phyloP scores from a whole-genome alignment of 2,113 vertebrate species.

The Myotis brandtii region DNA sequence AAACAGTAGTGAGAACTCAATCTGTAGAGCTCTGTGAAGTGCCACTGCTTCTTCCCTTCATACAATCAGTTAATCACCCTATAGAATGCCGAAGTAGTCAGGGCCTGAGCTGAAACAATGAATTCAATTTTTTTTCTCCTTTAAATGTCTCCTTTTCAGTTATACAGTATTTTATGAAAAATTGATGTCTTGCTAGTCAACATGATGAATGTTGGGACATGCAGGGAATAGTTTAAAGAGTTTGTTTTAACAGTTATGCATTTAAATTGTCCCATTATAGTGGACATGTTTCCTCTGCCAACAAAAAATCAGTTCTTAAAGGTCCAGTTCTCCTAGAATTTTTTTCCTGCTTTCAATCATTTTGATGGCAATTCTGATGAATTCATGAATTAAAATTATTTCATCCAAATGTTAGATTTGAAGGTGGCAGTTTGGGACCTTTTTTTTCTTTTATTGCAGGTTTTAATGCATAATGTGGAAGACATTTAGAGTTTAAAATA shows the following conservation, averaged over 20 bases:
- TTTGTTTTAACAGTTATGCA: conserved; percentile 86
- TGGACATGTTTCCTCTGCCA: conserved; percentile 78
- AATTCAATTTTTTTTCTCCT: conserved; percentile 61
- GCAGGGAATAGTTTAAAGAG: conserved; percentile 78
- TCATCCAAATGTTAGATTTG: conserved; percentile 71
- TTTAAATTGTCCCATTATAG: conserved; percentile 88
- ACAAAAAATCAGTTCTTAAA: conserved; percentile 74
- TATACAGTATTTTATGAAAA: conserved; percentile 83
- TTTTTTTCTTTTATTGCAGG: conserved; percentile 32
- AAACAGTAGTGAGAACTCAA: conserved; percentile 20
- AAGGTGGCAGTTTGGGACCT: conserved; percentile 35
- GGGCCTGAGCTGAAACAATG: conserved; percentile 41
- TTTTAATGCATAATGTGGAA: conserved; percentile 49
- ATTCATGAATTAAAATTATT: conserved; percentile 80
- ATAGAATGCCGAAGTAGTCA: conserved; percentile 55
- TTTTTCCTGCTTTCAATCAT: conserved; percentile 68
- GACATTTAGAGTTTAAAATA: conserved; percentile 60
- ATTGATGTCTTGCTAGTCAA: conserved; percentile 81
- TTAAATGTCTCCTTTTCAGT: conserved; percentile 75
- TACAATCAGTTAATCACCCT: conserved; percentile 50
- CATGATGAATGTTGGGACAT: conserved; percentile 81
- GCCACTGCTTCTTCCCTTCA: conserved; percentile 17
- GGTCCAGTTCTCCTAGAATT: conserved; percentile 62
- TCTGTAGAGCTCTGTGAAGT: not conserved
- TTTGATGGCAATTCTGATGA: conserved; percentile 64